Percentiles rank a stretch among this genome's conserved stretches.
Evolutionary conservation across 2,888 invertebrate species (phyloP).

Genomic region (Drosophila neotestacea): DNA sequence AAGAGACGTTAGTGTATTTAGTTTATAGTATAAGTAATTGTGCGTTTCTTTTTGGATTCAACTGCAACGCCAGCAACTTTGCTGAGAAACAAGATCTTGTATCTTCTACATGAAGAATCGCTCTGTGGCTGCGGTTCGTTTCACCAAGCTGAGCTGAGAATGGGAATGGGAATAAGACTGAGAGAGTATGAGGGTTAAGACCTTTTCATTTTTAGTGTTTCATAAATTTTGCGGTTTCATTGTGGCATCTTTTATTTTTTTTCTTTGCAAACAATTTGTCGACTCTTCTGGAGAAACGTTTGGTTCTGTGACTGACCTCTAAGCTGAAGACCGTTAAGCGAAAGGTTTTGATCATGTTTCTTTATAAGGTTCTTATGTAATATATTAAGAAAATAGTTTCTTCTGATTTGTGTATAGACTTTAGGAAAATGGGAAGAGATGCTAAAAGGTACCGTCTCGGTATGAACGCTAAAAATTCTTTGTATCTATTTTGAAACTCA

Average conservation of each 20-base stretch:
- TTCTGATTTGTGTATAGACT: neutral
- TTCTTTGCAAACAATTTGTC: constrained; percentile 6
- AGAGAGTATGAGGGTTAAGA: constrained; percentile 45
- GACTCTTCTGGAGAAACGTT: constrained; percentile 23
- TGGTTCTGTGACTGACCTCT: constrained; percentile 58
- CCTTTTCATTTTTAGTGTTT: constrained; percentile 54
- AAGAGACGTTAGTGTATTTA: constrained; percentile 1
- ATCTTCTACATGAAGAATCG: constrained; percentile 17
- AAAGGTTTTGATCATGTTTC: constrained; percentile 14
- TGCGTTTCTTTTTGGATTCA: constrained; percentile 43
- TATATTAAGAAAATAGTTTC: neutral
- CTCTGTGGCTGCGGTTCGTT: constrained; percentile 36
- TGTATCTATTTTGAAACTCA: constrained; percentile 42
- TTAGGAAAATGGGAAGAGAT: neutral
- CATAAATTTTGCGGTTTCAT: constrained; percentile 65
- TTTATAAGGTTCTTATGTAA: constrained; percentile 20
- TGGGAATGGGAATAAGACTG: constrained; percentile 19
- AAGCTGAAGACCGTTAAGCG: constrained; percentile 57
- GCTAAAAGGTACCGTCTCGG: neutral
- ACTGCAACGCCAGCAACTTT: constrained; percentile 33
- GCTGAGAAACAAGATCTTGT: constrained; percentile 21
- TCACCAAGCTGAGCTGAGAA: constrained; percentile 11
- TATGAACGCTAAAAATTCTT: constrained; percentile 18
- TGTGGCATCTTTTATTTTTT: constrained; percentile 34
- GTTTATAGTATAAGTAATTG: constrained; percentile 19